phyloP scores from a whole-genome alignment of 2,888 invertebrate species.

The Digitonthophagus gazella region DNA sequence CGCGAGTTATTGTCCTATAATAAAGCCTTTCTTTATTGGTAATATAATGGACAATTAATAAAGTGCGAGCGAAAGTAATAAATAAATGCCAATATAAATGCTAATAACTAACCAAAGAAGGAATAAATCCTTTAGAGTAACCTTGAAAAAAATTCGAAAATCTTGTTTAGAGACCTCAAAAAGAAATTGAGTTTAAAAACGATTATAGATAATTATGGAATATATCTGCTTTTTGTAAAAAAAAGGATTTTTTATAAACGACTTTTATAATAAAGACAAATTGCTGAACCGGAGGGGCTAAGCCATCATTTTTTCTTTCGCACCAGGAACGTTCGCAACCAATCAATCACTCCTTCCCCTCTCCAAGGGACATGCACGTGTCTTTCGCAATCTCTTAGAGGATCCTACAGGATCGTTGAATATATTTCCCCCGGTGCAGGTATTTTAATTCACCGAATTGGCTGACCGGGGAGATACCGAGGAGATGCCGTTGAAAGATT shows the following conservation, averaged over 20 bases:
- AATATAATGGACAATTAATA: too few relatives aligned
- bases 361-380: conserved; percentile 22
- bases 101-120: too few relatives aligned
- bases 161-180: too few relatives aligned
- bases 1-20: too few relatives aligned
- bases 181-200: too few relatives aligned
- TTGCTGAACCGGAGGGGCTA: background rate
- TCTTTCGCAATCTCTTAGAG: conserved; percentile 24
- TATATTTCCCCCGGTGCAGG: background rate
- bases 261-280: background rate
- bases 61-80: too few relatives aligned
- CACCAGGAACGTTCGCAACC: conserved; percentile 7
- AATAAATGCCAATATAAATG: too few relatives aligned
- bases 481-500: background rate
- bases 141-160: too few relatives aligned
- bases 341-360: conserved; percentile 9
- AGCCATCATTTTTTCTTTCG: conserved; percentile 5
- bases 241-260: too few relatives aligned
- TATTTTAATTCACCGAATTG: background rate
- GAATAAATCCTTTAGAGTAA: too few relatives aligned
- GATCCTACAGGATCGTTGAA: conserved; percentile 6
- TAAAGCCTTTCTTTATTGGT: too few relatives aligned
- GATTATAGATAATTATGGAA: too few relatives aligned
- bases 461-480: background rate
- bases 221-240: background rate